phyloP scores from a whole-genome alignment of 2,888 invertebrate genomes.

The Leptura quadrifasciata region DNA sequence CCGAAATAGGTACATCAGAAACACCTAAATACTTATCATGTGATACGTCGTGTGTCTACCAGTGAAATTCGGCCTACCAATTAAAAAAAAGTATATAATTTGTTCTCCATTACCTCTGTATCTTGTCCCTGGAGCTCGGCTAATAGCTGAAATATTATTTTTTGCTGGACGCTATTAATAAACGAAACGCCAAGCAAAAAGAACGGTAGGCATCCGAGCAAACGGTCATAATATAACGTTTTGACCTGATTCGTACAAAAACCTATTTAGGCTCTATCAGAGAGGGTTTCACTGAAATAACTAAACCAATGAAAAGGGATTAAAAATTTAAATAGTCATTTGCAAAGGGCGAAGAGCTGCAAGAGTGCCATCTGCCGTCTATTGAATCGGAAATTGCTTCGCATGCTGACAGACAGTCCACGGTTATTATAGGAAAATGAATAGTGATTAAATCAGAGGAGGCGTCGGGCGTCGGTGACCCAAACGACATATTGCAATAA shows the following conservation, averaged over 20 bases:
- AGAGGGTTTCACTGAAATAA: slow-evolving; percentile 39
- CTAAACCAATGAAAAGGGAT: slow-evolving; percentile 57
- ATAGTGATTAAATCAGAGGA: slow-evolving; percentile 60
- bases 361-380: slow-evolving; percentile 58
- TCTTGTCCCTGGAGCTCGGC: no score
- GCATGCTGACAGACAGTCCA: slow-evolving; percentile 53
- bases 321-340: slow-evolving; percentile 62
- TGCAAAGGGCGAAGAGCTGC: slow-evolving; percentile 48
- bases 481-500: slow-evolving; percentile 53
- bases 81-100: no score
- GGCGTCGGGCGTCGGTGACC: slow-evolving; percentile 48
- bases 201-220: not conserved
- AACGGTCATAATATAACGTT: slow-evolving; percentile 12
- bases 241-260: slow-evolving; percentile 36
- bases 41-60: no score
- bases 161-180: not conserved
- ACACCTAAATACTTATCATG: no score
- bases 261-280: slow-evolving; percentile 30
- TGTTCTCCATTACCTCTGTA: no score
- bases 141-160: not conserved
- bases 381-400: slow-evolving; percentile 60
- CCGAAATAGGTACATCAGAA: no score
- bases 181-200: not conserved
- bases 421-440: slow-evolving; percentile 57
- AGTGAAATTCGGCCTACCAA: no score